Evolutionary conservation across 2,888 invertebrate species (phyloP).

Genomic region (Halocaridina rubra): DNA sequence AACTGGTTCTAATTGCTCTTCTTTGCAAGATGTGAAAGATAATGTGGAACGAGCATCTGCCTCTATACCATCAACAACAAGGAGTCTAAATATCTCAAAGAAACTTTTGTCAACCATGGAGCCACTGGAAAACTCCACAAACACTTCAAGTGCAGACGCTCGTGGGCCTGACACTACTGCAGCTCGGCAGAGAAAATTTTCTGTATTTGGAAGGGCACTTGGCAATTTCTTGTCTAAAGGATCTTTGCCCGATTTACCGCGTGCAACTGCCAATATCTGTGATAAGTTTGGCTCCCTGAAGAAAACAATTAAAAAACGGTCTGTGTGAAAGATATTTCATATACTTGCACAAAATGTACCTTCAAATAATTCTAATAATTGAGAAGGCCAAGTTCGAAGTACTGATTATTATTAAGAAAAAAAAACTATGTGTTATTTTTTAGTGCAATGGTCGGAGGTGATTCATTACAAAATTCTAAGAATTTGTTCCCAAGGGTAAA

Average conservation of each 20-base stretch:
- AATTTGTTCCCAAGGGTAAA: no score
- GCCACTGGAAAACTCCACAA: neutral
- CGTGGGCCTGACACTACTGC: neutral
- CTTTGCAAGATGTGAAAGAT: neutral
- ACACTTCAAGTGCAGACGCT: neutral
- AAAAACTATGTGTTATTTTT: no score
- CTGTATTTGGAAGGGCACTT: slow-evolving; percentile 55
- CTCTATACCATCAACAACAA: neutral
- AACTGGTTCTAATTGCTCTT: neutral
- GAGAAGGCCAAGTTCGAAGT: no score
- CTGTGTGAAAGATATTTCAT: no score
- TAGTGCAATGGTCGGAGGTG: no score
- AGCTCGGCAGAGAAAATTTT: slow-evolving; percentile 51
- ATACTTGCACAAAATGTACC: no score
- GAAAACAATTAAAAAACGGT: slow-evolving; percentile 50
- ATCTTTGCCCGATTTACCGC: slow-evolving; percentile 48
- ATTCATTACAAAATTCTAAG: no score
- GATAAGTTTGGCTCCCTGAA: slow-evolving; percentile 57
- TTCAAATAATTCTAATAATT: no score
- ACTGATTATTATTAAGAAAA: no score
- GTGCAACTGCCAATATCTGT: slow-evolving; percentile 50
- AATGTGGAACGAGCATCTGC: neutral
- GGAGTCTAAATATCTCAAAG: neutral
- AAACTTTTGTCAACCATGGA: neutral
- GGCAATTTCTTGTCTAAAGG: slow-evolving; percentile 56